These are phyloP conservation scores for Oostethus manadensis DNA, from an alignment of 2,113 vertebrate species.

Conservation along the genomic window DNA sequence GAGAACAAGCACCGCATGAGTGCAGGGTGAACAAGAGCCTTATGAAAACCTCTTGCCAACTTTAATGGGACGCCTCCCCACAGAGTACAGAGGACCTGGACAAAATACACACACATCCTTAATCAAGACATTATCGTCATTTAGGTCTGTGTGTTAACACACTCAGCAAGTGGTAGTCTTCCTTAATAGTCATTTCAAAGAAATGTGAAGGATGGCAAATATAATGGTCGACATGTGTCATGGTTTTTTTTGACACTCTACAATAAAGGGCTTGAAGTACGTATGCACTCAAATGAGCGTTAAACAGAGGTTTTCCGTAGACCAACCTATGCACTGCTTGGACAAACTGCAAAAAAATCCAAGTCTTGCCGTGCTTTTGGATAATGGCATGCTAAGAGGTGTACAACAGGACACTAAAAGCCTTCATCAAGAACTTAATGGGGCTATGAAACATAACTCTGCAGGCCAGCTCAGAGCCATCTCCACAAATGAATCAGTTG, in stretches of 20 bases:
- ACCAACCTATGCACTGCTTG: no score
- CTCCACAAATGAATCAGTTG: no score
- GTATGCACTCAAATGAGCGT: conserved; percentile 5
- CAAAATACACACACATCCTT: conserved; percentile 21
- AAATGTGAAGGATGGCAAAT: conserved; percentile 11
- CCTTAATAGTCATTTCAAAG: conserved; percentile 31
- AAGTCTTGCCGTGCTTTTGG: no score
- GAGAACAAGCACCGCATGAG: conserved; percentile 70
- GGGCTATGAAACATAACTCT: no score
- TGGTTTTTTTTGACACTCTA: conserved; percentile 1
- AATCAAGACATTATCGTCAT: conserved; percentile 63
- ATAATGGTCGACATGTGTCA: conserved; percentile 11
- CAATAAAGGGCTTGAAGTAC: conserved; percentile 7
- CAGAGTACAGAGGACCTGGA: conserved; percentile 57
- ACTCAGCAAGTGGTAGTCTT: background rate
- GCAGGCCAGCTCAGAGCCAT: no score
- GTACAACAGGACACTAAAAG: no score
- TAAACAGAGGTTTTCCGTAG: background rate
- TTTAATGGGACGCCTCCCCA: conserved; percentile 61
- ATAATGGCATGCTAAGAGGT: no score
- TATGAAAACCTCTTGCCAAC: conserved; percentile 37
- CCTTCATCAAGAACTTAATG: no score
- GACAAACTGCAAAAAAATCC: no score
- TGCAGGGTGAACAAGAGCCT: conserved; percentile 53
- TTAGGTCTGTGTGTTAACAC: conserved; percentile 22